Evolutionary conservation across 37 sponge, comb jelly and placozoan species (phyloP), one percentile per base, ranked within the genome.

Genomic region (Dysidea cf. avara): DNA sequence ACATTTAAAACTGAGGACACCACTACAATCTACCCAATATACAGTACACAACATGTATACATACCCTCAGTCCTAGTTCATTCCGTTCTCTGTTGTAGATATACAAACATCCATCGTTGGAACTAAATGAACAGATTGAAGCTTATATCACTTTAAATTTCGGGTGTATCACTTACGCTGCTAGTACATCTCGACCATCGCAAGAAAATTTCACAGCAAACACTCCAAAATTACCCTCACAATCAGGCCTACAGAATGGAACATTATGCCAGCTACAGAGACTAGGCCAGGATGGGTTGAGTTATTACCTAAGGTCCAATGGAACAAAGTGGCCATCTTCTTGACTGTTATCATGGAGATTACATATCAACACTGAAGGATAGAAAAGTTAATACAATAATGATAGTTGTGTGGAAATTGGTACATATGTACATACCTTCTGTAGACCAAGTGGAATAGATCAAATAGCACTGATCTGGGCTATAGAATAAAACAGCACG

Each of bases 391-490:
- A 7, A 31, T 6, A 2, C 34, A 66, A 46, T 78, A 20, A 48
- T 20, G 39, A 64, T 20, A 26, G 17, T 3, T 67, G 24, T 28
- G 46, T 18, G 11, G 56, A 5, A 56, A 34, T 1, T 12, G 14
- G 22, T 30, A 14, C 7, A 18, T n/a, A 17, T 37, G 3, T 12
- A 47, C 86, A 53, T 80, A 89, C 86, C 30, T 24, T 22, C 70
- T 56, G 77, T 78, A 26, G 80, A 84, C 94, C 94, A 92, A 13
- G 86, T 92, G 51, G 83, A 80, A 69, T 92, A 92, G 17, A 58
- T 56, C 18, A 92, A 73, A 63, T 74, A 76, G 65, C 61, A 36
- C 29, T 86, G 72, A 81, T 90, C 91, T 35, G 73, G 91, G 59
- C 91, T 89, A 51, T 3, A 66, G 50, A 46, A 7, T 26, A 61